Percentiles rank a stretch among this genome's conserved stretches.
Evolutionary conservation across 2,113 vertebrate genomes (phyloP).

Genomic region (Nesoenas mayeri): DNA sequence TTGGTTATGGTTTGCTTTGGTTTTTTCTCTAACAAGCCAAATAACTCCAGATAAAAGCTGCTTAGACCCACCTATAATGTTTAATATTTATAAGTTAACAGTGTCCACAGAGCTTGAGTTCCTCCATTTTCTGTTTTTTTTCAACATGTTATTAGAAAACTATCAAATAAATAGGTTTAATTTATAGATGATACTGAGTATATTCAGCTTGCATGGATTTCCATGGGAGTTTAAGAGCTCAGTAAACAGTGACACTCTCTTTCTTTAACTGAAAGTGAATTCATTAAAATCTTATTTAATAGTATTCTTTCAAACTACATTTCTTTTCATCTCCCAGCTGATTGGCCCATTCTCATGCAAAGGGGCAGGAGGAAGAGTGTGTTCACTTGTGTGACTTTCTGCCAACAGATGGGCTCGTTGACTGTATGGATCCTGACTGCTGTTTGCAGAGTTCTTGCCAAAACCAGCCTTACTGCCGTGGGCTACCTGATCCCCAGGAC

Average conservation of each 20-base stretch:
- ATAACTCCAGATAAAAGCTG: conserved; percentile 37
- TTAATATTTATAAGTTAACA: conserved; percentile 46
- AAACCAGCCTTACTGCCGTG: conserved; percentile 90
- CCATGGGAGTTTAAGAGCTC: not conserved
- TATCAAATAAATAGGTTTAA: not conserved
- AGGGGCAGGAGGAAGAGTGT: conserved; percentile 23
- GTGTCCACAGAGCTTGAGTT: not conserved
- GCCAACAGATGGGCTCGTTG: conserved; percentile 89
- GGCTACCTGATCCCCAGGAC: conserved; percentile 89
- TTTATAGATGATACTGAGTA: not conserved
- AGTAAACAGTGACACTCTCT: not conserved
- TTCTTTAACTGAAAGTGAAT: not conserved
- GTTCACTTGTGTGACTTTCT: conserved; percentile 67
- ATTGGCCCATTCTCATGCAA: not conserved
- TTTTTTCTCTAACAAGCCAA: conserved; percentile 18
- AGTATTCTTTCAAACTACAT: not conserved
- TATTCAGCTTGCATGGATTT: not conserved
- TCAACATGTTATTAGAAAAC: not conserved
- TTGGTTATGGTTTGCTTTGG: not conserved
- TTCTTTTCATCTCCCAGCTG: not conserved
- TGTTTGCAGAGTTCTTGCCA: conserved; percentile 94
- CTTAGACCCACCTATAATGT: not conserved
- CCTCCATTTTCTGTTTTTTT: conserved; percentile 23
- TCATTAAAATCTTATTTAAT: conserved; percentile 23
- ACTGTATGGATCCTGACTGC: conserved; percentile 99